Conservation (phyloP, 1,140 invertebrate species). For the Sipha flava region DNA sequence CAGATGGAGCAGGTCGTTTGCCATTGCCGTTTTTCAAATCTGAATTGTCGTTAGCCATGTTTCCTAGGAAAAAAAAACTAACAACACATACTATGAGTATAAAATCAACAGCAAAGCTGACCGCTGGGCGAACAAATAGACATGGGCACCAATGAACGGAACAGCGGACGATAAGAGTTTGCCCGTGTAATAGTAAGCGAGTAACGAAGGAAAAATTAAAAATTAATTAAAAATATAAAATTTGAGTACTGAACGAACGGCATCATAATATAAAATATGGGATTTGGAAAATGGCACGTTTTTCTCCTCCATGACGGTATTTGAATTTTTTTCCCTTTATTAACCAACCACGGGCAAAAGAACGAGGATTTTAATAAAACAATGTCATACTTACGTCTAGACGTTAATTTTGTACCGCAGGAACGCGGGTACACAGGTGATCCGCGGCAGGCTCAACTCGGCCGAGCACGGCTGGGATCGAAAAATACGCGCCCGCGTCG, state of each 20-base stretch:
- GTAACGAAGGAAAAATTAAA: neutral
- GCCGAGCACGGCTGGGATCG: too few relatives aligned
- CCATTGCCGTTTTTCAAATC: constrained; percentile 23
- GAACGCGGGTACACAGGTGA: too few relatives aligned
- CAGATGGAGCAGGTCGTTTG: neutral
- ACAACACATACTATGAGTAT: neutral
- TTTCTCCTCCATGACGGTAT: constrained; percentile 23
- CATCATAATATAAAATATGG: constrained; percentile 10
- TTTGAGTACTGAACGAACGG: constrained; percentile 12
- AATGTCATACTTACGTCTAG: neutral
- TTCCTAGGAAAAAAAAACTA: neutral
- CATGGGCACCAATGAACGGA: neutral
- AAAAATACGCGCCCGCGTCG: neutral
- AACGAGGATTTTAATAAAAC: too few relatives aligned
- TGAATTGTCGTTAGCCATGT: constrained; percentile 25
- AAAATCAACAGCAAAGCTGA: neutral
- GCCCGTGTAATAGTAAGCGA: neutral
- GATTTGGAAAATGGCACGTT: constrained; percentile 4
- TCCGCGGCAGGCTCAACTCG: too few relatives aligned
- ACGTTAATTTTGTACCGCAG: too few relatives aligned
- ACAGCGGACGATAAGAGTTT: neutral
- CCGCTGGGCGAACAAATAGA: neutral
- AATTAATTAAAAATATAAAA: neutral
- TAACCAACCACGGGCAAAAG: too few relatives aligned
- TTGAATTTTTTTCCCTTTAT: neutral